These are phyloP conservation scores for Xiphorhynchus elegans DNA, from an alignment of 2,113 vertebrate species.

Conservation along the genomic window DNA sequence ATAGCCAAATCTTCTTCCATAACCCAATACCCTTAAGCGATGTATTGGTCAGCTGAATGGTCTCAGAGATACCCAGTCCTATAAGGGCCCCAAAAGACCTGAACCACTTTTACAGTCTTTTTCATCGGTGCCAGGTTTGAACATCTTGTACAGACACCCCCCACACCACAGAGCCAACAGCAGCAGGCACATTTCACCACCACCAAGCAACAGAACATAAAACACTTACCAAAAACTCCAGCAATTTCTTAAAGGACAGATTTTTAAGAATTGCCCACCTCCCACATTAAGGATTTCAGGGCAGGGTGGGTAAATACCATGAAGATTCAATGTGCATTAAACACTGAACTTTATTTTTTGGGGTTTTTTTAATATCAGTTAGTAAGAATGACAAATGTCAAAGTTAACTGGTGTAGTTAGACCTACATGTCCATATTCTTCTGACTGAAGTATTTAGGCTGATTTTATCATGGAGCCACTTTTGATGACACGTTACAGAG, in stretches of 20 bases:
- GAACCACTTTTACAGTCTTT: not conserved
- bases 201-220: not conserved
- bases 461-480: not conserved
- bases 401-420: not conserved
- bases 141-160: not conserved
- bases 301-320: not conserved
- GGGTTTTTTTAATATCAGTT: not conserved
- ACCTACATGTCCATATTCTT: not conserved
- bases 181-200: not conserved
- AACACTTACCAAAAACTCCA: not conserved
- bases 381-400: not conserved
- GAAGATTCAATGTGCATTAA: not conserved
- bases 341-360: not conserved
- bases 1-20: not conserved
- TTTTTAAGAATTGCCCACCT: not conserved
- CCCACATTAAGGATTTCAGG: not conserved
- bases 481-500: not conserved
- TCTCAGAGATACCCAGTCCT: not conserved
- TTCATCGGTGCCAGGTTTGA: not conserved
- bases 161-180: not conserved
- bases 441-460: not conserved
- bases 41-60: not conserved
- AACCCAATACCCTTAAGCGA: not conserved
- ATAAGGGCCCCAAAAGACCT: not conserved
- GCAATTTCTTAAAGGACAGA: not conserved